Base-by-base conservation (phyloP, 1,140 invertebrate genomes). In the Limonius californicus region DNA sequence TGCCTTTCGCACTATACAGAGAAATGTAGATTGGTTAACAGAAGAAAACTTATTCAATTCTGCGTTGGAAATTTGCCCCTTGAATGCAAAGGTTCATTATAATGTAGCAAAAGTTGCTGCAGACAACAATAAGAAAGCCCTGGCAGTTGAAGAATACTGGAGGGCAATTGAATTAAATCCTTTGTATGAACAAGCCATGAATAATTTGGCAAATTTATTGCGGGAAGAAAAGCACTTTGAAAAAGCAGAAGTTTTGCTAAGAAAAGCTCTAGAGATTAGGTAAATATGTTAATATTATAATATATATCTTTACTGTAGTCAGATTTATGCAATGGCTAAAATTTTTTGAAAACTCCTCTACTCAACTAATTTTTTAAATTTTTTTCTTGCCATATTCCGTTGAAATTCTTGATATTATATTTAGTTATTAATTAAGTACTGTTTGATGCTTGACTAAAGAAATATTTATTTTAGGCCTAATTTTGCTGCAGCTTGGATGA, bases 401-500 rank as follows among this genome's bases (percentile, higher is more conserved):
- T n/a, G 43, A 50, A 20, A 47, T 45, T 63, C 8, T 35, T n/a
- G 39, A 19, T 63, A 16, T 57, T 47, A 56, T 30, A 54, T 61
- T 65, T 68, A 30, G 54, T 15, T 63, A 43, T 61, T 57, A 61
- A 63, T 60, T n/a, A n/a, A n/a, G n/a, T n/a, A n/a, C n/a, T n/a
- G n/a, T n/a, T 64, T 59, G n/a, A 59, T 57, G 42, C n/a, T n/a
- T n/a, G n/a, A n/a, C n/a, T n/a, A n/a, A n/a, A n/a, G n/a, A n/a
- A 39, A 39, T 39, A 12, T 39, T n/a, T 39, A 14, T 68, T 63
- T 59, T 72, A 92, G 92, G 68, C 80, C 86, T 54, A 87, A 92
- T 71, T 98, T 98, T 84, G 89, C 95, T 4, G 89, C 93, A 12
- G 95, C 94, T 1, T 98, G 95, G 95, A 98, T 98, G 95, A 98